phyloP scores from a whole-genome alignment of 1,140 invertebrate species.

The Drosophila pruinosa region DNA sequence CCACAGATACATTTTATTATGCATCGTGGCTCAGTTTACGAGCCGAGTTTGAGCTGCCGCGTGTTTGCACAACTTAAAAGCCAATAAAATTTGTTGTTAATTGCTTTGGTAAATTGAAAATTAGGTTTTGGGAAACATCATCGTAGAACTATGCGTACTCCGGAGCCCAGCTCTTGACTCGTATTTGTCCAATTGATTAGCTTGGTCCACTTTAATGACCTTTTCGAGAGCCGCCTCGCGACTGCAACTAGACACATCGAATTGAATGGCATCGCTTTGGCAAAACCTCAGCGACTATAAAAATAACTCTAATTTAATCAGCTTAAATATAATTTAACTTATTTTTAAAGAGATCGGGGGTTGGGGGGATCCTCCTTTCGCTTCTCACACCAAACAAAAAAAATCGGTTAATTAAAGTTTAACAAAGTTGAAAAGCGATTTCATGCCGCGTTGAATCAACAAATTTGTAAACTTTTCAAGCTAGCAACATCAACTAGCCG shows the following conservation, averaged over 20 bases:
- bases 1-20: conserved; percentile 73
- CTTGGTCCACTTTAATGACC: conserved; percentile 67
- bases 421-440: conserved; percentile 78
- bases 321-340: conserved; percentile 76
- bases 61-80: conserved; percentile 76
- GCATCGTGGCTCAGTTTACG: conserved; percentile 32
- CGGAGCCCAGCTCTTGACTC: conserved; percentile 10
- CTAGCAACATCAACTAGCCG: conserved; percentile 3
- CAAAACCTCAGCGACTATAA: conserved; percentile 5
- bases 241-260: conserved; percentile 27
- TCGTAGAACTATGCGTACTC: conserved; percentile 56
- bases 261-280: conserved; percentile 62
- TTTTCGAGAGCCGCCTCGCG: background rate
- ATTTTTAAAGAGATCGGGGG: conserved; percentile 22
- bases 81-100: conserved; percentile 80
- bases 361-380: background rate
- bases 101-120: conserved; percentile 80
- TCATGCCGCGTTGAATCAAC: conserved; percentile 79
- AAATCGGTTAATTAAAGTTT: conserved; percentile 80
- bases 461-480: conserved; percentile 70
- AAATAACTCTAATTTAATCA: conserved; percentile 57
- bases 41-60: conserved; percentile 12
- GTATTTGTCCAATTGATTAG: conserved; percentile 64
- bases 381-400: conserved; percentile 17
- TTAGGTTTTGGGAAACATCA: conserved; percentile 77